These are phyloP conservation scores for Drosophila azteca DNA, from an alignment of 1,140 invertebrate genomes.

Conservation along the genomic window DNA sequence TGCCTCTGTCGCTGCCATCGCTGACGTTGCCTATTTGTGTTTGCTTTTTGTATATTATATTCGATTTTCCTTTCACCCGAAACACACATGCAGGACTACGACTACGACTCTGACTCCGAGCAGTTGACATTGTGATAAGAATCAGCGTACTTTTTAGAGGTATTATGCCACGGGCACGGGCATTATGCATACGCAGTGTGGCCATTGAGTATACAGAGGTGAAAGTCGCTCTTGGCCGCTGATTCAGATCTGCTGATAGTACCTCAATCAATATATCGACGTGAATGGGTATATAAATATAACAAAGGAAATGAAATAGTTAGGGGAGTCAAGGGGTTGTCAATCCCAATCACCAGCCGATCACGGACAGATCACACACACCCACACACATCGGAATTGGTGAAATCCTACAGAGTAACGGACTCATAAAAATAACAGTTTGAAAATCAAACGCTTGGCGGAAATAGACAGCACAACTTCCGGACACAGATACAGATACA, in stretches of 20 bases:
- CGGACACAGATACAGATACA: slow-evolving; percentile 44
- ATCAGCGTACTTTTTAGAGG: slow-evolving; percentile 65
- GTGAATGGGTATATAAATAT: slow-evolving; percentile 3
- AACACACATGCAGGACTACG: too few relatives aligned
- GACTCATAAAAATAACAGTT: slow-evolving; percentile 70
- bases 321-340: slow-evolving; percentile 7
- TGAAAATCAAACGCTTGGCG: slow-evolving; percentile 68
- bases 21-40: slow-evolving; percentile 45
- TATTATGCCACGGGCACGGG: slow-evolving; percentile 38
- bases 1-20: slow-evolving; percentile 38
- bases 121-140: slow-evolving; percentile 63
- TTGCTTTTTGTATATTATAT: slow-evolving; percentile 54
- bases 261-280: slow-evolving; percentile 44
- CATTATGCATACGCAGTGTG: slow-evolving; percentile 62
- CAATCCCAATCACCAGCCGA: not conserved
- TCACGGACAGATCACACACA: not conserved
- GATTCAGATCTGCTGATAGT: slow-evolving; percentile 29
- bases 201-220: slow-evolving; percentile 23
- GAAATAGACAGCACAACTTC: slow-evolving; percentile 75
- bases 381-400: slow-evolving; percentile 31
- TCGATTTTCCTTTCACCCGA: slow-evolving; percentile 60
- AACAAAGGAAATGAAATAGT: too few relatives aligned
- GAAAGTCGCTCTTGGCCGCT: slow-evolving; percentile 23
- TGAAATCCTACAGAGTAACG: slow-evolving; percentile 10
- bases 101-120: not conserved